These are phyloP conservation scores for Cyrtodaria siliqua DNA, from an alignment of 2,888 invertebrate species.

Conservation along the genomic window DNA sequence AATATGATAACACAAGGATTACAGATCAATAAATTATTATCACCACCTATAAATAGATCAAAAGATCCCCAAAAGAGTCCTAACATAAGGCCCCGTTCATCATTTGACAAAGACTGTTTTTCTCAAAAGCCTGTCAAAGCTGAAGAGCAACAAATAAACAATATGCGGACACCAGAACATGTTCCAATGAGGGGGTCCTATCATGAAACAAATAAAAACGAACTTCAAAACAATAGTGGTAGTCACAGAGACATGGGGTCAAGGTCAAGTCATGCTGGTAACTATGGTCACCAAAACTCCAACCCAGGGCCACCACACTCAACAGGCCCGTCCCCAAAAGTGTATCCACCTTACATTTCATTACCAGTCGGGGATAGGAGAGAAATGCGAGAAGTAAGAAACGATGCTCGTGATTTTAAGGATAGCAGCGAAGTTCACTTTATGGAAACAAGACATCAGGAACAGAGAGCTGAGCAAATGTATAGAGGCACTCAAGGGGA, in stretches of 20 bases:
- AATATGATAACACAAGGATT: conserved; percentile 70
- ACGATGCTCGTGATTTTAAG: background rate
- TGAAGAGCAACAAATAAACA: too few relatives aligned
- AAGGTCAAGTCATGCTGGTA: too few relatives aligned
- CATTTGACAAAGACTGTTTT: too few relatives aligned
- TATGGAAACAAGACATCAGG: background rate
- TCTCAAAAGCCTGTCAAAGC: too few relatives aligned
- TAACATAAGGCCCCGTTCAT: background rate
- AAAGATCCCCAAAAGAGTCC: conserved; percentile 12
- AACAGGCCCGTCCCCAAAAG: background rate
- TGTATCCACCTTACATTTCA: background rate
- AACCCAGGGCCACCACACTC: background rate
- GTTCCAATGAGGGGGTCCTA: too few relatives aligned
- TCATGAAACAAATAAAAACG: too few relatives aligned
- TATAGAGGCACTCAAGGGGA: background rate
- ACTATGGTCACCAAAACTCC: background rate
- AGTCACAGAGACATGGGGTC: too few relatives aligned
- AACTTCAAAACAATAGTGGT: too few relatives aligned
- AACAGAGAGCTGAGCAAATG: background rate
- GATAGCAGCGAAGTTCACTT: too few relatives aligned
- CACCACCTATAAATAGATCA: conserved; percentile 9
- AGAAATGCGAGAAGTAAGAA: background rate
- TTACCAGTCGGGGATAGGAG: background rate
- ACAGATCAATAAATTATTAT: conserved; percentile 28
- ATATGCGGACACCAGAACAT: too few relatives aligned